phyloP scores from a whole-genome alignment of 2,113 vertebrate genomes.

The Rhegmatorhina hoffmannsi region DNA sequence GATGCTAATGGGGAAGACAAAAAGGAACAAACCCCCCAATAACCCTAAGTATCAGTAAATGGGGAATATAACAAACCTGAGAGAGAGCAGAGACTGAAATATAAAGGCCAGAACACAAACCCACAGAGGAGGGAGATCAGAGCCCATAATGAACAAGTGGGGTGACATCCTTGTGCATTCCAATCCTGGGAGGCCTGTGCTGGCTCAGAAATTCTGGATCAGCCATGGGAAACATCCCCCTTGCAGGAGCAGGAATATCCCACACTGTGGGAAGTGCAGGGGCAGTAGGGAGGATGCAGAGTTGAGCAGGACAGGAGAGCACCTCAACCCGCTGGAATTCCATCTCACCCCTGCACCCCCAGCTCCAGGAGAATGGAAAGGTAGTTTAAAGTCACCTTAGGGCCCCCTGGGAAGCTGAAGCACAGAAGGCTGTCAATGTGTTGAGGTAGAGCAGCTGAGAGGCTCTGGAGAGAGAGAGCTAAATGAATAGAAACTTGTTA shows the following conservation, averaged over 20 bases:
- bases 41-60: background rate
- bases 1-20: background rate
- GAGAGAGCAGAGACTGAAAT: background rate
- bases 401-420: slow-evolving; percentile 50
- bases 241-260: background rate
- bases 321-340: fast-evolving
- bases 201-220: slow-evolving; percentile 15
- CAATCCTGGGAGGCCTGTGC: background rate
- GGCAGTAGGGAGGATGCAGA: fast-evolving
- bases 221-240: background rate
- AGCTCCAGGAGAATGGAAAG: slow-evolving; percentile 2
- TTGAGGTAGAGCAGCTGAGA: slow-evolving; percentile 66
- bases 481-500: slow-evolving; percentile 73
- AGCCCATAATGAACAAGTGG: background rate
- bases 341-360: background rate
- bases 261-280: fast-evolving
- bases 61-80: background rate
- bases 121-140: background rate
- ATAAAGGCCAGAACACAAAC: background rate
- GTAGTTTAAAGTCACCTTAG: slow-evolving; percentile 64
- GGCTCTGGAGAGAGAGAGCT: slow-evolving; percentile 67
- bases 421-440: slow-evolving; percentile 69
- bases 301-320: fast-evolving
- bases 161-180: background rate
- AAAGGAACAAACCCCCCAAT: background rate